Percentiles rank a stretch among this genome's conserved stretches.
These are phyloP conservation scores for Cynopterus brachyotis DNA, from an alignment of 2,113 vertebrate species.

Conservation along the genomic window DNA sequence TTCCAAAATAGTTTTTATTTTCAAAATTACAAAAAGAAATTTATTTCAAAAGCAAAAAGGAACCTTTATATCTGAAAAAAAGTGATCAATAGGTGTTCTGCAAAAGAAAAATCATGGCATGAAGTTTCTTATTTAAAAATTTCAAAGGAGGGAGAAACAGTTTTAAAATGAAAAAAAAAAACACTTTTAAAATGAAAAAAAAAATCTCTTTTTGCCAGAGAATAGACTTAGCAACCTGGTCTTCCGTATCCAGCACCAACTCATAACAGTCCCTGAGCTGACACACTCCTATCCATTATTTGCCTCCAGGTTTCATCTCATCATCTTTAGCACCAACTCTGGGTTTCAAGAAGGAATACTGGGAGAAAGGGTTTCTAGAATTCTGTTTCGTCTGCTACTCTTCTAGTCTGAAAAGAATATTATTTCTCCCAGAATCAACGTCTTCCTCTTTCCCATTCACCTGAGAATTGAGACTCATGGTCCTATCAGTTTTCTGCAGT, in stretches of 20 bases:
- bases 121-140: neutral
- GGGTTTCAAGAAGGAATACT: neutral
- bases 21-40: conserved; percentile 81
- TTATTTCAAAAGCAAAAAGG: conserved; percentile 79
- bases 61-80: conserved; percentile 75
- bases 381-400: neutral
- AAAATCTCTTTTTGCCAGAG: too few relatives aligned
- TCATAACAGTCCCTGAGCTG: fast-evolving
- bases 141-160: neutral
- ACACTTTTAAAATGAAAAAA: neutral
- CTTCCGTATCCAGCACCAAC: neutral
- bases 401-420: neutral
- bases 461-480: neutral
- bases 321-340: neutral
- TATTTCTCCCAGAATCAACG: neutral
- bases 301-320: fast-evolving
- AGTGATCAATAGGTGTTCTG: conserved; percentile 65
- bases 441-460: neutral
- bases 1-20: neutral
- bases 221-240: neutral
- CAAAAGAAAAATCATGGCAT: conserved; percentile 2
- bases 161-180: neutral
- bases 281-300: fast-evolving
- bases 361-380: neutral
- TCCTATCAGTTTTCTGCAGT: neutral